Evolutionary conservation across 2,113 vertebrate genomes (phyloP).

Genomic region (Zosterops hypoxanthus): DNA sequence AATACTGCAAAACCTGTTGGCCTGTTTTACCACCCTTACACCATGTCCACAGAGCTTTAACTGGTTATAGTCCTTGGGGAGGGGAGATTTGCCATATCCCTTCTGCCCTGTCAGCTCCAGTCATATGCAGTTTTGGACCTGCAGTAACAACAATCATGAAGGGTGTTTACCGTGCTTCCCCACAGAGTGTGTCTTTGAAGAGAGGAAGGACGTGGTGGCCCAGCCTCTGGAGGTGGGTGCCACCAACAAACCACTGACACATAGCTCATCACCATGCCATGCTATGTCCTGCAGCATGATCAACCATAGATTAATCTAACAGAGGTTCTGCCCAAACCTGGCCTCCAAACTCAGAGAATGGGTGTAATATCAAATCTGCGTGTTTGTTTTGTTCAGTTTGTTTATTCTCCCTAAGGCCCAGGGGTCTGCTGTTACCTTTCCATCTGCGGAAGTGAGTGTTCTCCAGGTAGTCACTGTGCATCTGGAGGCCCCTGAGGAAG

Average conservation of each 20-base stretch:
- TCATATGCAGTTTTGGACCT: neutral
- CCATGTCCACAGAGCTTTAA: neutral
- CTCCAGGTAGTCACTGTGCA: constrained; percentile 70
- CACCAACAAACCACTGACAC: neutral
- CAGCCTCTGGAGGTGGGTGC: neutral
- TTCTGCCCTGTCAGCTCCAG: neutral
- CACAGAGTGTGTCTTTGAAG: accelerated
- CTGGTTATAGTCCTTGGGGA: neutral
- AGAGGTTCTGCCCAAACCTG: neutral
- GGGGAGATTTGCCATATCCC: neutral
- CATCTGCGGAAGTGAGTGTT: constrained; percentile 61
- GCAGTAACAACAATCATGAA: neutral
- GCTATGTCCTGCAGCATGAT: neutral
- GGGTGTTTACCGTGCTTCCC: neutral
- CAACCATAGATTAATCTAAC: accelerated
- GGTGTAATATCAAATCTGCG: accelerated
- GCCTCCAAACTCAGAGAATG: neutral
- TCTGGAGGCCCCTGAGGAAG: constrained; percentile 72
- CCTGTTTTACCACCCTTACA: neutral
- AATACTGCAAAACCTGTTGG: neutral
- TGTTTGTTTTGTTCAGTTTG: accelerated
- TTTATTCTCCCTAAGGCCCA: neutral
- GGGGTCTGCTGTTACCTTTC: constrained; percentile 65
- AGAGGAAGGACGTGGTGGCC: neutral
- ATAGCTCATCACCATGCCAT: accelerated